Base-by-base conservation (phyloP, 2,113 vertebrate genomes). In the Plectropomus leopardus region DNA sequence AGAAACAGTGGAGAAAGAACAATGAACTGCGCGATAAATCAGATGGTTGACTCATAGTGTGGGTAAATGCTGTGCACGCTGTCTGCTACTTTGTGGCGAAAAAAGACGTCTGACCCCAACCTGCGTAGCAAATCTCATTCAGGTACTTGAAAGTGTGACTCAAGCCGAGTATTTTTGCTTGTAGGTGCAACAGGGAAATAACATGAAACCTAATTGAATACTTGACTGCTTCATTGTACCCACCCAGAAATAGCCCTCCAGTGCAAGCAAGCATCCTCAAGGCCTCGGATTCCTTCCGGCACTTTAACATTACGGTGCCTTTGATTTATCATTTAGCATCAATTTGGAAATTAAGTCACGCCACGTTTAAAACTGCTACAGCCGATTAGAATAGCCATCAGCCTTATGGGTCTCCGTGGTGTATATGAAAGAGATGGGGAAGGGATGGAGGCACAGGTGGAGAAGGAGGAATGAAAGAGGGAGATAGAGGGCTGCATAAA, bases 251-350 rank as follows among this genome's bases (percentile, higher is more conserved):
- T 47, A 55, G 28, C 47, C 70, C 45, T 60, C 44, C n/a, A 14
- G 44, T 44, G 72, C 44, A 53, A 72, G 54, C 73, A 40, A 30
- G 57, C 7, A 71, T 34, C 59, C 72, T 67, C 74, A 72, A 79
- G 69, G 82, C 73, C 64, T 76, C 11, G 2, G 26, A 61, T 76
- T 76, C 58, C 55, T 86, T 83, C 47, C 4, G 14, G 60, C 26
- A 15, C 69, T 76, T 66, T 80, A 48, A 73, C 82, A 68, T 70
- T 45, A 84, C 16, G 32, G 68, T 24, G 40, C 63, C 78, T 88
- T 82, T 87, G 80, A 92, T 87, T 88, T 54, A 87, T 90, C 77
- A 82, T 90, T 86, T 66, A 88, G 77, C 79, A 86, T 90, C 64
- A 55, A 83, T 88, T 88, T 77, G 78, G 68, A 86, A 88, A 87